Percentiles rank a stretch among this genome's conserved stretches.
Conservation (phyloP, 2,888 invertebrate species). For the Agrochola lychnidis region DNA sequence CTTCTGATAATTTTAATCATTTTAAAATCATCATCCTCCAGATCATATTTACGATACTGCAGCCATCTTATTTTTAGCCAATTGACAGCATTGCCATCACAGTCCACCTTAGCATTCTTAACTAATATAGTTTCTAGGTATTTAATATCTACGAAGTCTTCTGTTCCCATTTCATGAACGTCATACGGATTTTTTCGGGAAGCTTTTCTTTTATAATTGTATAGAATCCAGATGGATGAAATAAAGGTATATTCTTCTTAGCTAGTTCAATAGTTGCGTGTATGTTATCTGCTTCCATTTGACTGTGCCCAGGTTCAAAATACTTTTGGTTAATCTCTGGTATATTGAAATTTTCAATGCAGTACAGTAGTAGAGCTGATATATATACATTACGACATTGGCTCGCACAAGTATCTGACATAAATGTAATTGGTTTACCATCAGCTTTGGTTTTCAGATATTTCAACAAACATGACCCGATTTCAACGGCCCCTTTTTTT, state of each 20-base stretch:
- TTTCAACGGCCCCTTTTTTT: constrained; percentile 42
- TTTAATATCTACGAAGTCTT: constrained; percentile 42
- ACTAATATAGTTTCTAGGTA: constrained; percentile 30
- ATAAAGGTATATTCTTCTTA: constrained; percentile 51
- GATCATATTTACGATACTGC: constrained; percentile 47
- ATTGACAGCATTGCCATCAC: constrained; percentile 5
- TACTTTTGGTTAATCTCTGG: constrained; percentile 55
- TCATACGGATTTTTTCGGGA: constrained; percentile 43
- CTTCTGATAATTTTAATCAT: constrained; percentile 46
- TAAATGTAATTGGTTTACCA: constrained; percentile 47
- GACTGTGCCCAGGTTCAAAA: constrained; percentile 50
- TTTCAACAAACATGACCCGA: constrained; percentile 55
- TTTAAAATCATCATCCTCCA: constrained; percentile 41
- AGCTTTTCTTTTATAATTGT: constrained; percentile 42
- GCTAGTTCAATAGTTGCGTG: constrained; percentile 49
- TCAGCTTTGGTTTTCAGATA: constrained; percentile 47
- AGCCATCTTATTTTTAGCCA: constrained; percentile 41
- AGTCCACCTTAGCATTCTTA: constrained; percentile 34
- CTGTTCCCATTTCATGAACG: constrained; percentile 39
- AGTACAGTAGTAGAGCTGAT: constrained; percentile 47
- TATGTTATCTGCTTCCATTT: constrained; percentile 53
- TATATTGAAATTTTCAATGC: constrained; percentile 41
- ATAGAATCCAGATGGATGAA: constrained; percentile 38
- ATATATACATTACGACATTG: constrained; percentile 47
- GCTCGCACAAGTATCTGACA: constrained; percentile 16